Base-by-base conservation (phyloP, 2,888 invertebrate genomes). In the Drosophila greeni region DNA sequence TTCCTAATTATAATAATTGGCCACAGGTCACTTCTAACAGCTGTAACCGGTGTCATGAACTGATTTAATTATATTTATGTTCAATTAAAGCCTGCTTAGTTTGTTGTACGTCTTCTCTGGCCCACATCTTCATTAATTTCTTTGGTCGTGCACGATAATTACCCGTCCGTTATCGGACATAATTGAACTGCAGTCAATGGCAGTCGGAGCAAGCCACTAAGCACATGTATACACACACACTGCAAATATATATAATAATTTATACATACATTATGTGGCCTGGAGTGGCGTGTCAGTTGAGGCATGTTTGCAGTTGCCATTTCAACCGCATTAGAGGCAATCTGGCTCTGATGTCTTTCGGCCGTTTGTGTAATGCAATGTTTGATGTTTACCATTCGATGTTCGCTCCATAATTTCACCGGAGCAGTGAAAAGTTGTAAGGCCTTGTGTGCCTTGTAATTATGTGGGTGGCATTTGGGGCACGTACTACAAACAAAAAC, bases 391-490 rank as follows among this genome's bases (percentile, higher is more conserved):
- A 57, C 60, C 64, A 42, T 59, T 70, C 43, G 40, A 71, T 52
- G 61, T 59, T 72, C 59, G 66, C 40, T 58, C 66, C 55, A 71
- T 73, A 72, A 70, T 80, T 83, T 67, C 56, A 33, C 5, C 11
- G 8, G 42, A 6, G 52, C 49, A 34, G 40, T 42, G 53, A 45
- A 52, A 33, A 57, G 33, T 18, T 37, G 47, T 23, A 36, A 40
- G 56, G 52, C 59, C 37, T 23, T 29, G 55, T n/a, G 20, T 45
- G 49, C 29, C 29, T 47, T 31, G 62, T 80, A 72, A 82, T 76
- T 72, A 72, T 76, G 70, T 74, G 72, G 74, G 81, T 31, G 68
- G 74, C 52, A 70, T 68, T 72, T 76, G 65, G 45, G 66, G 66
- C 72, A 79, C 70, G 72, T 72, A 57, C 58, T 45, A 45, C 60